Conservation (phyloP, 2,797 vertebrate species). For the Gallinago solitaria region DNA sequence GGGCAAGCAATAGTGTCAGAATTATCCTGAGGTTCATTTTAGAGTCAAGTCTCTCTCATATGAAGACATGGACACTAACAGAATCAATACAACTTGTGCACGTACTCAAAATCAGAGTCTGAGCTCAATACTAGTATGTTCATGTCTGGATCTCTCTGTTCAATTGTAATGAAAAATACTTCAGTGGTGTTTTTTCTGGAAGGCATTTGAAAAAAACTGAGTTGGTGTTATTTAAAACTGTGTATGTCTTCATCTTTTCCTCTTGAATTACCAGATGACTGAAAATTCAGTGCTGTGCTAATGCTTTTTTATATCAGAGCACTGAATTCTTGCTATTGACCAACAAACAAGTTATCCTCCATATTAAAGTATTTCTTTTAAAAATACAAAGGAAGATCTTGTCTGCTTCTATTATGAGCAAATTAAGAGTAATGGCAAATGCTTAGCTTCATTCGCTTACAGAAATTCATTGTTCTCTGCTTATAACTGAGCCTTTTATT, state of each 20-base stretch:
- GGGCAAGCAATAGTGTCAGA: neutral
- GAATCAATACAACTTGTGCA: neutral
- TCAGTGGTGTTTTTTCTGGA: neutral
- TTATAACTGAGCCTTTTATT: constrained; percentile 26
- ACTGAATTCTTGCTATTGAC: neutral
- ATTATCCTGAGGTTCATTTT: neutral
- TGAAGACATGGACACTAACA: neutral
- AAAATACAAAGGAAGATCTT: constrained; percentile 27
- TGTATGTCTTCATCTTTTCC: neutral
- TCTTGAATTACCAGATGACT: neutral
- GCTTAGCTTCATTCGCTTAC: neutral
- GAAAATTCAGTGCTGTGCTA: neutral
- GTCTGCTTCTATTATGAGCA: constrained; percentile 24
- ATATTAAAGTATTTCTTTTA: constrained; percentile 9
- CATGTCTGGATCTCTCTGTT: neutral
- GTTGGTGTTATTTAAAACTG: neutral
- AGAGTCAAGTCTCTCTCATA: neutral
- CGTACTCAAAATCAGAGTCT: neutral
- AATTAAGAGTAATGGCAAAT: constrained; percentile 63
- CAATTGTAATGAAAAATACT: neutral
- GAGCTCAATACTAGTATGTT: neutral
- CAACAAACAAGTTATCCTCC: neutral
- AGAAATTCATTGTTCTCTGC: constrained; percentile 23
- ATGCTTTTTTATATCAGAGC: neutral
- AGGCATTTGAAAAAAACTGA: neutral